These are phyloP conservation scores for Oreochromis tanganicae DNA, from an alignment of 2,113 vertebrate species.

Conservation along the genomic window DNA sequence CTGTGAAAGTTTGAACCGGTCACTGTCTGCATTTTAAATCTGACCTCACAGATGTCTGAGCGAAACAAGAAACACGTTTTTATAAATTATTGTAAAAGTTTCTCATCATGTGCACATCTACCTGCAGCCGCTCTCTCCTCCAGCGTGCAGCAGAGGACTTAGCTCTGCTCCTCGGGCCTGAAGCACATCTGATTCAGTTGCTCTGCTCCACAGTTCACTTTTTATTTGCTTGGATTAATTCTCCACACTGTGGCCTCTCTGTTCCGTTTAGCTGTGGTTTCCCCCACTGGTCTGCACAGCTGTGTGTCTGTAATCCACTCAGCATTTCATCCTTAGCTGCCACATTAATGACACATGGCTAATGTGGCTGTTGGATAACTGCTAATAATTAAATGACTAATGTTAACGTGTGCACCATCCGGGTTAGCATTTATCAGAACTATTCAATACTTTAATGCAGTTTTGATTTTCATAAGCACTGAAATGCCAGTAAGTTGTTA, in stretches of 20 bases:
- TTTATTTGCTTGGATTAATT: background rate
- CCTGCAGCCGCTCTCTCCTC: too few species aligned
- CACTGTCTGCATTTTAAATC: background rate
- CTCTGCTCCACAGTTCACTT: too few species aligned
- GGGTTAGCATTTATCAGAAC: background rate
- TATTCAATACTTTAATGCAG: background rate
- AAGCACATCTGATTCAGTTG: too few species aligned
- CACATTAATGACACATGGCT: background rate
- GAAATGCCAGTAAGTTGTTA: background rate
- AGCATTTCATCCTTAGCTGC: background rate
- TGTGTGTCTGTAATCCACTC: background rate
- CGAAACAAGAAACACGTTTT: too few species aligned
- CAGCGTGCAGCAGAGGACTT: too few species aligned
- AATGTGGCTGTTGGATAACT: background rate
- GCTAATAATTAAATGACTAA: background rate
- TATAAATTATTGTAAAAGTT: too few species aligned
- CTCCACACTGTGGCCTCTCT: background rate
- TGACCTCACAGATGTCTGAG: too few species aligned
- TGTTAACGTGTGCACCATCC: fast-evolving
- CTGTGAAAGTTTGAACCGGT: background rate
- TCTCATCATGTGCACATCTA: too few species aligned
- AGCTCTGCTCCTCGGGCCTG: too few species aligned
- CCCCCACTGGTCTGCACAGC: background rate
- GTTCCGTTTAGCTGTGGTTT: background rate
- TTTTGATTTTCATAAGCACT: background rate